Evolutionary conservation across 2,113 vertebrate species (phyloP), one percentile per base, ranked within the genome.

Genomic region (Propithecus coquereli): DNA sequence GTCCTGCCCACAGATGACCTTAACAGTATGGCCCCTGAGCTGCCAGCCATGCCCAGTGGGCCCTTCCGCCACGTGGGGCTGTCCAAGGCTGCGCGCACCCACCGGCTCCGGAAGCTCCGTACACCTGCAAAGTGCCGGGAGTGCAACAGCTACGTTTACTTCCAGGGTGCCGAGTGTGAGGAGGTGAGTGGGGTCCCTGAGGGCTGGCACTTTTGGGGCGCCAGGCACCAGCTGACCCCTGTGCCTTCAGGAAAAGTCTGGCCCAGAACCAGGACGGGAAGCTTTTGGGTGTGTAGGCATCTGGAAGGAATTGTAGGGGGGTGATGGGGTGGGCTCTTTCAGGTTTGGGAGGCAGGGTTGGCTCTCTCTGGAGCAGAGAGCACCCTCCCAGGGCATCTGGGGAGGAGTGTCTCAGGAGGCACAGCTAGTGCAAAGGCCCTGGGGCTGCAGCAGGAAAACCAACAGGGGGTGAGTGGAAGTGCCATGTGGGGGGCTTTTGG

Each of bases 101-200:
- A 99, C 91, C 98, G 99, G 70, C 98, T 99, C 50, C 98, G 99
- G 40, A 99, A 99, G 97, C 99, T 99, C 32, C 99, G 99, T 0
- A 97, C 99, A 0, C 99, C 99, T 0, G 98, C 99, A 34, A 99
- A 99, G 89, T 99, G 99, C 63, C 98, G 99, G 1, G 99, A 99
- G 88, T 99, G 99, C 76, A 99, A 99, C 98, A 99, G 99, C 98
- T 99, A 99, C 0, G 99, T 99, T 54, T 99, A 99, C 97, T 99
- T 99, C 98, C 99, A 99, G 96, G 99, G 99, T 1, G 99, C 99
- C 0, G 99, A 99, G 95, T 99, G 99, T 0, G 99, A 99, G 98
- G 99, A 99, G 99, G 99, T 99, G 95, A 9, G 96, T 0, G 40
- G 63, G 81, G 25, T 8, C 22, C 16, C 1, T 7, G 0, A 5